Base-by-base conservation (phyloP, 1,140 invertebrate genomes). In the Psix sp. region DNA sequence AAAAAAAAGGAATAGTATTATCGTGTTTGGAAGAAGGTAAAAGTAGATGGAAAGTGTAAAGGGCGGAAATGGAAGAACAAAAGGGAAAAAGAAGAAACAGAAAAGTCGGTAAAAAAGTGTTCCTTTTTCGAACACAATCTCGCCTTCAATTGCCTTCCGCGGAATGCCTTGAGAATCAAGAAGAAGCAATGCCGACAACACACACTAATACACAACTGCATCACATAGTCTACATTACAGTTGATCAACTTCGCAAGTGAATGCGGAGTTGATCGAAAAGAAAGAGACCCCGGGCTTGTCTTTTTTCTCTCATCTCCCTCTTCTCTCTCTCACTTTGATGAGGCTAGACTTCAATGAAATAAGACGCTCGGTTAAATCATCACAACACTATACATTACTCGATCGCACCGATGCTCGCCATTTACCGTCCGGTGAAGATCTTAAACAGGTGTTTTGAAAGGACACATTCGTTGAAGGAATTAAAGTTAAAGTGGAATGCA, bases 141-240 rank as follows among this genome's bases (percentile, higher is more conserved):
- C 70, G 70, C 74, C 74, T 78, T 76, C 71, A 74, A 78, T 78
- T 70, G 62, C 49, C 57, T 63, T 78, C 48, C 66, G 65, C 52
- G 63, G 70, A 77, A 57, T 45, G 46, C 39, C 49, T 54, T 20
- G 51, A 65, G 63, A 46, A 57, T 52, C 59, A 52, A 71, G 71
- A 76, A 66, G 59, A 52, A 65, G 63, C 35, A 14, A 21, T n/a
- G 26, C 35, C 26, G 49, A 42, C 17, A 7, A 20, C 36, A 17
- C 40, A 45, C 18, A 17, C 31, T 6, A 1, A 15, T 14, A 16
- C n/a, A 40, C 35, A 29, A 4, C 14, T 21, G 38, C 36, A 42
- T 24, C n/a, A n/a, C n/a, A n/a, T n/a, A n/a, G n/a, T n/a, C n/a
- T n/a, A n/a, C n/a, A n/a, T n/a, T n/a, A n/a, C n/a, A n/a, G n/a